A percentile compares a stretch with the other conserved stretches of the same genome.
phyloP scores from a whole-genome alignment of 2,113 vertebrate genomes.

The Hyaena hyaena region DNA sequence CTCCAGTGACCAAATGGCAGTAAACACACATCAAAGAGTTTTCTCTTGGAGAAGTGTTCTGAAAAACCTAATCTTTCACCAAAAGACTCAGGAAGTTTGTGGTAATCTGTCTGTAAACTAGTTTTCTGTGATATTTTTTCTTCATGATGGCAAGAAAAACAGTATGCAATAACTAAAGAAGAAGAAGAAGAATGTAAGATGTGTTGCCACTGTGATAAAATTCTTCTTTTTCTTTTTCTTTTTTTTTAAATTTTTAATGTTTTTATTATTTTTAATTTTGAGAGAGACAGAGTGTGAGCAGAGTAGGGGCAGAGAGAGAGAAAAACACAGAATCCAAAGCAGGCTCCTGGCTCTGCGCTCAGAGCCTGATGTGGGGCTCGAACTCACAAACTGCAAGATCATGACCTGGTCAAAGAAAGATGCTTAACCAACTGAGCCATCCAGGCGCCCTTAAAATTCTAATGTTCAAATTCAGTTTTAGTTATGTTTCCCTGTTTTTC shows the following conservation, averaged over 20 bases:
- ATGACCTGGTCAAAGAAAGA: no score
- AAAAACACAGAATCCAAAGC: no score
- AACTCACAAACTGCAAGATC: no score
- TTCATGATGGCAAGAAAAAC: neutral
- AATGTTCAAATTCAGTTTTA: slow-evolving; percentile 37
- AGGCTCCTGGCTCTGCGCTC: no score
- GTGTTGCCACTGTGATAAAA: neutral
- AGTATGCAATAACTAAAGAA: neutral
- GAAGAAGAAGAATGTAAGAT: neutral
- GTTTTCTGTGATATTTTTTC: slow-evolving; percentile 25
- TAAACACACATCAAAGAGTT: slow-evolving; percentile 39
- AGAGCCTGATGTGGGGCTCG: no score
- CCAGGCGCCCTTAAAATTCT: neutral
- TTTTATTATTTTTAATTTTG: no score
- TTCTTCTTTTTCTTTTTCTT: neutral
- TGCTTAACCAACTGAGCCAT: no score
- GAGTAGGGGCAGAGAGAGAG: no score
- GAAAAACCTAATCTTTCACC: neutral
- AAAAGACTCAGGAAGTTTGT: neutral
- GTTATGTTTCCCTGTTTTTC: neutral
- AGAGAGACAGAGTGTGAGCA: no score
- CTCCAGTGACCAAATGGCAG: neutral
- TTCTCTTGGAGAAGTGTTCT: slow-evolving; percentile 12
- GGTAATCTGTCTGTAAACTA: neutral
- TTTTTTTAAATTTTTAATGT: no score